phyloP scores from a whole-genome alignment of 2,888 invertebrate species.

The Elegia similella region DNA sequence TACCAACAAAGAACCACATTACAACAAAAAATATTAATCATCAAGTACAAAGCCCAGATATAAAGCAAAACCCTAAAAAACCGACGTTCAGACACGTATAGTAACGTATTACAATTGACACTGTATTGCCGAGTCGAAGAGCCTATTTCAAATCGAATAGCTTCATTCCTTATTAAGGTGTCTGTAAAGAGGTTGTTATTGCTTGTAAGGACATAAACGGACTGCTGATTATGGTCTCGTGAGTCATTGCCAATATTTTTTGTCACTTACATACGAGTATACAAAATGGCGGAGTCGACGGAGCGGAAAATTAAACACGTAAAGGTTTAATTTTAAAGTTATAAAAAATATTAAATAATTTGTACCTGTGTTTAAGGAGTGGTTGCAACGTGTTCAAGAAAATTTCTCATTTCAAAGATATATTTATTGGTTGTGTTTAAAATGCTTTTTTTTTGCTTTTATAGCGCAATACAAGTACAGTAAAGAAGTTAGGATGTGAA shows the following conservation, averaged over 20 bases:
- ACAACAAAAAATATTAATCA: no score
- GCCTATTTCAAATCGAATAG: background rate
- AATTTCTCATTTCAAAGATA: no score
- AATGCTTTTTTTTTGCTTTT: no score
- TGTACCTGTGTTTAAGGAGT: no score
- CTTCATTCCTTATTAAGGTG: background rate
- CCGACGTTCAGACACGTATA: background rate
- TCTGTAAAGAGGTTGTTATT: background rate
- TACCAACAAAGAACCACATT: no score
- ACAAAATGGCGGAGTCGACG: background rate
- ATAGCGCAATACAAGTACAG: no score
- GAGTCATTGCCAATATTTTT: constrained; percentile 8
- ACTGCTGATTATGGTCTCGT: background rate
- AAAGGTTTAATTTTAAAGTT: background rate
- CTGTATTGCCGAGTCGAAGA: background rate
- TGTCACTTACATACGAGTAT: background rate
- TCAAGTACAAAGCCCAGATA: no score
- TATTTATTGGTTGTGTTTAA: no score
- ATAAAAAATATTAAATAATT: background rate
- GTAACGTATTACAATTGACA: background rate
- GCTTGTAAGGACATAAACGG: constrained; percentile 8
- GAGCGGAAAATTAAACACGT: constrained; percentile 3
- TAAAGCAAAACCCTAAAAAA: background rate
- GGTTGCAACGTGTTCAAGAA: no score
- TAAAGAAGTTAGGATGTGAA: no score